These are phyloP conservation scores for Proterorhinus semilunaris DNA, from an alignment of 2,113 vertebrate species.

Conservation along the genomic window DNA sequence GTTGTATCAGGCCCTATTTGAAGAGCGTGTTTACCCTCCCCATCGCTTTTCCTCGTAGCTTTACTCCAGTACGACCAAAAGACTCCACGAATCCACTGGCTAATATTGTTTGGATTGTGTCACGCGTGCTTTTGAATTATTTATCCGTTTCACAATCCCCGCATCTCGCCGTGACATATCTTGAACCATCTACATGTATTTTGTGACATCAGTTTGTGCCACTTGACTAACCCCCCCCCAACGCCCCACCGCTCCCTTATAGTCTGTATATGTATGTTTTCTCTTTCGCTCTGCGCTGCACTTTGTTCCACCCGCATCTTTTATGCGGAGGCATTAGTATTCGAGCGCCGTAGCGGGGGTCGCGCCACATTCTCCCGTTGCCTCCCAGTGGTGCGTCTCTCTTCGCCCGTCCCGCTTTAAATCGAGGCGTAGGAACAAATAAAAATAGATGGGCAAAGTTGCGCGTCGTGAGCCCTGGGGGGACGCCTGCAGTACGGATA, in stretches of 20 bases:
- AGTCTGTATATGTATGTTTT: constrained; percentile 9
- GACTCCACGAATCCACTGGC: neutral
- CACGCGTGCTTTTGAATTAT: neutral
- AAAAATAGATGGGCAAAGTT: constrained; percentile 73
- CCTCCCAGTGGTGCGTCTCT: constrained; percentile 50
- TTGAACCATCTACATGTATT: neutral
- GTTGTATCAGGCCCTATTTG: neutral
- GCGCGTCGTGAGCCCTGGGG: constrained; percentile 62
- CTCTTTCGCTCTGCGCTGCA: constrained; percentile 25
- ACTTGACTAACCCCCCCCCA: neutral
- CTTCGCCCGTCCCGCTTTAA: constrained; percentile 50
- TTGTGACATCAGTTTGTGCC: neutral
- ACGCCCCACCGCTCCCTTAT: neutral
- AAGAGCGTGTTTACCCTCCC: neutral
- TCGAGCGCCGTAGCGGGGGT: constrained; percentile 52
- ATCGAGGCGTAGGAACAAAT: constrained; percentile 66
- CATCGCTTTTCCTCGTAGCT: neutral
- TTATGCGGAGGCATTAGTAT: constrained; percentile 61
- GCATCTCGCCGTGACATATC: neutral
- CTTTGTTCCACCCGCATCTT: constrained; percentile 49
- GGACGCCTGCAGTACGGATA: constrained; percentile 52
- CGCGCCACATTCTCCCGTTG: constrained; percentile 51
- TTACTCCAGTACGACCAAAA: neutral
- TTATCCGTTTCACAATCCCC: neutral
- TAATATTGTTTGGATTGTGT: constrained; percentile 4